Percentiles rank a stretch among this genome's conserved stretches.
These are phyloP conservation scores for Mamestra configurata DNA, from an alignment of 1,140 invertebrate species.

Conservation along the genomic window DNA sequence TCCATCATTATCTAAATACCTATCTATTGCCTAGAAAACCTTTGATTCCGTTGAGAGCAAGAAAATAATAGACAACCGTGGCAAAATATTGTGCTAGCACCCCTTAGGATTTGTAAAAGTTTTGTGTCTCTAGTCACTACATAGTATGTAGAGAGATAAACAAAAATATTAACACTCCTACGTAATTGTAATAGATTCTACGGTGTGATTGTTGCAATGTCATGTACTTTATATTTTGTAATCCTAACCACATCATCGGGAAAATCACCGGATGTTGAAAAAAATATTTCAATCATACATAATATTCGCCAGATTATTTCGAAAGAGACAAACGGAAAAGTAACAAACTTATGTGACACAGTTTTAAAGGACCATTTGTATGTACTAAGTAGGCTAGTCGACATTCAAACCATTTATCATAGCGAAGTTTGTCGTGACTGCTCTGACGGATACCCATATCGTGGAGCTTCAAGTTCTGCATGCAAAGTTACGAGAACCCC, in stretches of 20 bases:
- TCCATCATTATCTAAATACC: conserved; percentile 51
- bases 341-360: conserved; percentile 13
- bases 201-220: not conserved
- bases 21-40: conserved; percentile 42
- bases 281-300: not conserved
- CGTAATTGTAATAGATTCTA: conserved; percentile 1
- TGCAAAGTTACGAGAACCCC: conserved; percentile 26
- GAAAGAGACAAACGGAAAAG: not conserved
- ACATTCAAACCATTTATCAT: conserved; percentile 30
- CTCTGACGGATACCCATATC: conserved; percentile 8
- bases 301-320: not conserved
- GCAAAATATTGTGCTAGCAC: conserved; percentile 4
- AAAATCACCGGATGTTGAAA: conserved; percentile 16
- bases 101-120: too few species aligned
- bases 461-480: conserved; percentile 8
- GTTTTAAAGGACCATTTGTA: conserved; percentile 29
- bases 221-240: not conserved
- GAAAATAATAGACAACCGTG: conserved; percentile 12
- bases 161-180: not conserved
- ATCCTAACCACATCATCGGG: not conserved
- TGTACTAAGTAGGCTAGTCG: conserved; percentile 14
- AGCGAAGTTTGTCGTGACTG: conserved; percentile 25
- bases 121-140: too few species aligned
- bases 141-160: too few species aligned
- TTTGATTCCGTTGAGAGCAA: conserved; percentile 31